These are phyloP conservation scores for Trachelus troglodyta DNA, from an alignment of 2,888 invertebrate species.

Conservation along the genomic window DNA sequence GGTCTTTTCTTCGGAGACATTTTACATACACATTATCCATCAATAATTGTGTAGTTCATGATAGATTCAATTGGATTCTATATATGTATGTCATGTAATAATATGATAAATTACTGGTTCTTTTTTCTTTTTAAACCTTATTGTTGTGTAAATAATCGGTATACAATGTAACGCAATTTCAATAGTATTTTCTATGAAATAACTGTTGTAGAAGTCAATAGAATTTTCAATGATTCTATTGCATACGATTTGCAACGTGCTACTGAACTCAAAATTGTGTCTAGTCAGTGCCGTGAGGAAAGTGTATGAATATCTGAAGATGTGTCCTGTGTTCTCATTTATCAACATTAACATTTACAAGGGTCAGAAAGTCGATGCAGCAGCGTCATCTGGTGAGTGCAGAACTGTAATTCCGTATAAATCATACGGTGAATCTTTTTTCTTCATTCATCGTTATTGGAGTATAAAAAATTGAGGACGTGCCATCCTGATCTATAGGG, in stretches of 20 bases:
- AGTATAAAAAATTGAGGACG: not conserved
- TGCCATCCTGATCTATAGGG: not conserved
- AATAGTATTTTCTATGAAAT: not conserved
- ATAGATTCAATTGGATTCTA: too few relatives aligned
- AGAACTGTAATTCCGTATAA: not conserved
- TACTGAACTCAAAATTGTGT: not conserved
- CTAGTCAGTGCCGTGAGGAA: not conserved
- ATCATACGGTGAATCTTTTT: not conserved
- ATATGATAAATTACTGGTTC: not conserved
- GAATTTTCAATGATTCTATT: not conserved
- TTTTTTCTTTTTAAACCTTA: not conserved
- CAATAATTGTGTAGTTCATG: not conserved
- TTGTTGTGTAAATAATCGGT: not conserved
- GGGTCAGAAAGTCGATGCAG: not conserved
- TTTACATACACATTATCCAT: not conserved
- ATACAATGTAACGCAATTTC: not conserved
- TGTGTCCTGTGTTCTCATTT: not conserved
- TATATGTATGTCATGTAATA: not conserved
- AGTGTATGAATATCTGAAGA: not conserved
- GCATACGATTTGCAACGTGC: not conserved
- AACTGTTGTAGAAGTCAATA: not conserved
- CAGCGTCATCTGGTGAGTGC: slow-evolving; percentile 8
- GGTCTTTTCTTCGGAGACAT: not conserved
- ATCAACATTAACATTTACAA: slow-evolving; percentile 7
- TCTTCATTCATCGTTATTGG: not conserved